A percentile compares a stretch with the other conserved stretches of the same genome.
These are phyloP conservation scores for Dasysyrphus albostriatus DNA, from an alignment of 2,888 invertebrate genomes.

Conservation along the genomic window DNA sequence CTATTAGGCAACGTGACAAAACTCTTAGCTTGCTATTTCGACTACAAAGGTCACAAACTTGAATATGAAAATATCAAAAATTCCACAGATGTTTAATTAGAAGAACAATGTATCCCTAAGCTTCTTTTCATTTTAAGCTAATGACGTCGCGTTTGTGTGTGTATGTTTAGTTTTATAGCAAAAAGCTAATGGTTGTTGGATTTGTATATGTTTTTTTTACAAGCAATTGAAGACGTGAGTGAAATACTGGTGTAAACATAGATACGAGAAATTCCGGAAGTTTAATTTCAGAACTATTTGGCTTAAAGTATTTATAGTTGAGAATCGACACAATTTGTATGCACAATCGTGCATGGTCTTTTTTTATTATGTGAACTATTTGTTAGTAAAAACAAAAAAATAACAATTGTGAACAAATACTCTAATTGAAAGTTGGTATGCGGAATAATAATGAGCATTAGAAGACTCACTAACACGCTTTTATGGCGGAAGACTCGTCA, in stretches of 20 bases:
- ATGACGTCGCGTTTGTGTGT: conserved; percentile 20
- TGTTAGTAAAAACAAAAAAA: conserved; percentile 1
- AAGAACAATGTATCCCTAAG: conserved; percentile 10
- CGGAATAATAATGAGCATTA: conserved; percentile 30
- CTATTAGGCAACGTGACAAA: conserved; percentile 25
- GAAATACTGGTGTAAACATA: conserved; percentile 33
- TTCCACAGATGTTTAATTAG: conserved; percentile 27
- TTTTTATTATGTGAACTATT: conserved; percentile 37
- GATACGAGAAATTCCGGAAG: conserved; percentile 39
- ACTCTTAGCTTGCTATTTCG: conserved; percentile 5
- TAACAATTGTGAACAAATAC: neutral
- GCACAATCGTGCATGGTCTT: conserved; percentile 28
- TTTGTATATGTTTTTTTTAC: conserved; percentile 4
- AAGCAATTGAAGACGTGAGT: conserved; percentile 37
- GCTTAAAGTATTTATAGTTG: neutral
- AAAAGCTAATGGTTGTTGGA: neutral
- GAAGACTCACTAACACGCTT: conserved; percentile 7
- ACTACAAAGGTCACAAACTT: conserved; percentile 43
- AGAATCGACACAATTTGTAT: conserved; percentile 25
- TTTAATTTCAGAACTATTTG: conserved; percentile 30
- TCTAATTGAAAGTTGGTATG: conserved; percentile 39
- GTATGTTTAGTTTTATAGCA: neutral
- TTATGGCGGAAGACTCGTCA: conserved; percentile 37
- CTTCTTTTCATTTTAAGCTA: conserved; percentile 18
- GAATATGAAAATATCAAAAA: conserved; percentile 42